Evolutionary conservation across 2,888 invertebrate genomes (phyloP), one percentile per base, ranked within the genome.

Genomic region (Dexiosoma caninum): DNA sequence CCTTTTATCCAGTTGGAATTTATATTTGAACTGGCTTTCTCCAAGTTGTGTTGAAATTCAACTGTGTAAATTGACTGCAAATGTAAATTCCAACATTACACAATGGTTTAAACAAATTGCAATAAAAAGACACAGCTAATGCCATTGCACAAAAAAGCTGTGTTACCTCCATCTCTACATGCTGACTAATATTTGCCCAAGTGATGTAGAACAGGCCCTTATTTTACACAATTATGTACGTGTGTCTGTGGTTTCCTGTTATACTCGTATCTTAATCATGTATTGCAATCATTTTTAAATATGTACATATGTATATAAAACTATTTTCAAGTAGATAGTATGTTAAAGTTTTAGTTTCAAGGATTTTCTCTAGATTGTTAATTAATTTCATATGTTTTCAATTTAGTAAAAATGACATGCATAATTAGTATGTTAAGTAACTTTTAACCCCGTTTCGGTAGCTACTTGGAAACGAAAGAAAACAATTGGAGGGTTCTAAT

Each of bases 381-480:
- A 60, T 51, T 42, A 23, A 49, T 46, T 14, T 46, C 27, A 37
- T 19, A 21, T 60, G 16, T 19, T 44, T 49, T 49, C 23, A 49
- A 57, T 57, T 51, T 21, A 53, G 16, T n/a, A 4, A 44, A 32
- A 55, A 19, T 64, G 55, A 2, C 55, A 60, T 44, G 35, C 16
- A 55, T 37, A 60, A 60, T 49, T 19, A 53, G 40, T 8, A 30
- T 14, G 40, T 42, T 60, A 46, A 62, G 23, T 71, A 30, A 42
- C 32, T 72, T 32, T 62, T 62, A 62, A 62, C 49, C 40, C 51
- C 30, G 21, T 62, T 71, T 70, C 12, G n/a, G n/a, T n/a, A n/a
- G 10, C 2, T 42, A 10, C 7, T 55, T 12, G 16, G n/a, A 30
- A 1, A 60, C 8, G 12, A 30, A 16, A 40, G n/a, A 46, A 35